phyloP scores from a whole-genome alignment of 2,888 invertebrate species.

The Agrochola macilenta region DNA sequence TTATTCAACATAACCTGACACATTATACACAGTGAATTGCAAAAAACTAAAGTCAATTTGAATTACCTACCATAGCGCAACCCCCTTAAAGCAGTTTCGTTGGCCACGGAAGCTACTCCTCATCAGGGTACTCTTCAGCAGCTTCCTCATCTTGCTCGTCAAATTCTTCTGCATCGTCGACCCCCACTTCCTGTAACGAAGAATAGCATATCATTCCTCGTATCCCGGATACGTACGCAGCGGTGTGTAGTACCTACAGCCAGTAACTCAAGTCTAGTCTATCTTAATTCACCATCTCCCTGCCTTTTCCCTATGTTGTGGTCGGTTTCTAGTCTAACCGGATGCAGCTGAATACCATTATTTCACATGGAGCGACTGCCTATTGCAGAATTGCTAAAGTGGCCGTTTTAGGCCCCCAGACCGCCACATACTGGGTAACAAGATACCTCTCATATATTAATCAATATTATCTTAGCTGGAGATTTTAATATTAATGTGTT shows the following conservation, averaged over 20 bases:
- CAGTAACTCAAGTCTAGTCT: too few relatives aligned
- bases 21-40: too few relatives aligned
- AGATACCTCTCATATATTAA: too few relatives aligned
- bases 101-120: constrained; percentile 65
- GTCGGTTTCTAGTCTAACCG: background rate
- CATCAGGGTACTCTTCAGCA: constrained; percentile 79
- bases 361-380: background rate
- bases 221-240: background rate
- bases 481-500: too few relatives aligned
- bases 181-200: constrained; percentile 90
- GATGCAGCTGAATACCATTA: background rate
- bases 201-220: background rate
- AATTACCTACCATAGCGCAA: too few relatives aligned
- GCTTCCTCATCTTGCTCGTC: constrained; percentile 89
- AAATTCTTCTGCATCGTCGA: constrained; percentile 91
- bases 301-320: background rate
- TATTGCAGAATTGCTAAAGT: background rate
- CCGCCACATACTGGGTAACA: background rate
- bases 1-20: background rate
- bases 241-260: background rate
- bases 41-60: background rate
- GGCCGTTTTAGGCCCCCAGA: too few relatives aligned
- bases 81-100: background rate
- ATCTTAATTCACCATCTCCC: background rate
- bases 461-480: too few relatives aligned